Evolutionary conservation across 2,797 vertebrate species (phyloP), one percentile per base, ranked within the genome.

Genomic region (Chelon labrosus): DNA sequence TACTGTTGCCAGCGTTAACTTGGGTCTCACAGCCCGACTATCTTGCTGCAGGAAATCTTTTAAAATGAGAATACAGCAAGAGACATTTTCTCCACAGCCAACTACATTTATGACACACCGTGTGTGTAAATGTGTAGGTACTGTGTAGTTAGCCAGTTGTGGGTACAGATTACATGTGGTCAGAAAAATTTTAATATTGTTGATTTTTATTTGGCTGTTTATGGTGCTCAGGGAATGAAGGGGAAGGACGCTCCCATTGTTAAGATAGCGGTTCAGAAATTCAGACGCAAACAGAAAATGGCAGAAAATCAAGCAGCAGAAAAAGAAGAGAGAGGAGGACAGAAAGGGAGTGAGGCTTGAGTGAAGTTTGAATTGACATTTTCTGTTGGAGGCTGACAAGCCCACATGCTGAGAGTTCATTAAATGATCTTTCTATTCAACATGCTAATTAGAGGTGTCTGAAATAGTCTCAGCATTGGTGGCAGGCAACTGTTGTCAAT

Each of bases 401-500:
- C 38, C 39, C 54, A 70, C 79, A 78, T 75, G 75, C 88, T 80
- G 74, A 56, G 83, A 88, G 86, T 91, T 91, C 86, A 90, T 92
- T 89, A 85, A 91, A 80, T 63, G 68, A 90, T 87, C 74, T n/a
- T 53, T 87, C 68, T 88, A 80, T 84, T 86, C 89, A 86, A 87
- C 77, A 82, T 88, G 85, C 65, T 88, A 85, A 92, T 92, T 83
- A 89, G 76, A 78, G 55, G 68, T 25, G 7, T 75, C 82, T 83
- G 74, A 82, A 88, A 86, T 50, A 80, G 83, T 82, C 50, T 85
- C 54, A 10, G 60, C 69, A 16, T 77, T 14, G 22, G 59, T 54
- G 64, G 57, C 53, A 51, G 77, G 63, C 35, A 54, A 53, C 68
- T 65, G 58, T 58, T 77, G 74, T 88, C 85, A 83, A 80, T 85